These are phyloP conservation scores for Antrozous pallidus DNA, from an alignment of 2,797 vertebrate genomes.

Conservation along the genomic window DNA sequence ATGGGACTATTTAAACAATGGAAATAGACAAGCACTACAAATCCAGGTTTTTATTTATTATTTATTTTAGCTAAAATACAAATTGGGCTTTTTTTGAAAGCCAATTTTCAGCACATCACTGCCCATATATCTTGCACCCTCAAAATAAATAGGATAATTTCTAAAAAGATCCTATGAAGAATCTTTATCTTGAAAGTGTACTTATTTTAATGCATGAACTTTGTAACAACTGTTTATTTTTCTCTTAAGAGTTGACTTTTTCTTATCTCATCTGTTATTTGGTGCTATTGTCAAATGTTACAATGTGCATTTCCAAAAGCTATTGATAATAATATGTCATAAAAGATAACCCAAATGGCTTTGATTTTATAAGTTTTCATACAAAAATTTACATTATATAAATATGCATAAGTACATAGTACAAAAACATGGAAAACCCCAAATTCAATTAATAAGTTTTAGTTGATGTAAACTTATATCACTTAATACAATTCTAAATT, in stretches of 20 bases:
- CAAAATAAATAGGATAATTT: neutral
- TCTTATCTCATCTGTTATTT: neutral
- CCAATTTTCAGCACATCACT: neutral
- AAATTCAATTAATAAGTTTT: neutral
- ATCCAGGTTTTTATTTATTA: neutral
- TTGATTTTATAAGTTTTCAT: neutral
- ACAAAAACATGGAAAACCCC: neutral
- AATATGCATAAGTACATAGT: neutral
- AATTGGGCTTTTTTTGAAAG: neutral
- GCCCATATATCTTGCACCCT: neutral
- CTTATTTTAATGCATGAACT: neutral
- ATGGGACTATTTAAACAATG: neutral
- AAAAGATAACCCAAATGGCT: neutral
- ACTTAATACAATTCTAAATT: neutral
- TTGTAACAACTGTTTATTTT: neutral
- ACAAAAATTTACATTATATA: neutral
- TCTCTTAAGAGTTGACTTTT: neutral
- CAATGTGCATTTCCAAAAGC: neutral
- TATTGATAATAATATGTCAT: neutral
- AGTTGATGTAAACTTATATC: neutral
- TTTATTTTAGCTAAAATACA: neutral
- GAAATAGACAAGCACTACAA: neutral
- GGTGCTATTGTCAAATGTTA: neutral
- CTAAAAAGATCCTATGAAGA: neutral
- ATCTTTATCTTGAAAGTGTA: neutral